Evolutionary conservation across 2,797 vertebrate species (phyloP), one percentile per base, ranked within the genome.

Genomic region (Garrulus glandarius): DNA sequence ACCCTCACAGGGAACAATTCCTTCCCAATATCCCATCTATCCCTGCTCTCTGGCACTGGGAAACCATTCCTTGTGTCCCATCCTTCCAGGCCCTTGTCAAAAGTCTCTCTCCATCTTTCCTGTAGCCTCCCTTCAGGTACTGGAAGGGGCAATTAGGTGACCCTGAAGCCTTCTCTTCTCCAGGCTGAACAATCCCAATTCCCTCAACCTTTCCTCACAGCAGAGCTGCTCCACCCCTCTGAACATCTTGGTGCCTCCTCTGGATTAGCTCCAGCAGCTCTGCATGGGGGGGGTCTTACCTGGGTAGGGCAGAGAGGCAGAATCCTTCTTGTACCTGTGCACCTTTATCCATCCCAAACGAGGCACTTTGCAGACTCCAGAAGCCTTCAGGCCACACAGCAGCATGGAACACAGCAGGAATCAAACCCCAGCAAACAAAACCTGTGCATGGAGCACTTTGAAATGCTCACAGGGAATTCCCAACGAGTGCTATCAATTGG

Each of bases 381-480:
- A 80, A 85, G 27, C 60, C 82, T 90, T 69, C 53, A 3, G 79
- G 69, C 65, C 91, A 64, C 87, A 68, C 2, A n/a, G 59, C 70
- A 74, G 78, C 53, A 74, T 44, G 27, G 60, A 72, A 29, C 1
- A 0, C 70, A 57, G n/a, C 69, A 72, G 76, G 83, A 95, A 65
- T 65, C 69, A 15, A 79, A 50, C 0, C 14, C 46, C 5, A 41
- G 59, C 80, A 55, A 86, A 30, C 39, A 67, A 63, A 87, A 71
- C 37, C 94, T 50, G 85, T 30, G 68, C 85, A 15, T 11, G 11
- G 55, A 93, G 36, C 11, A 22, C 88, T 87, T 74, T 75, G 90
- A 90, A 86, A 63, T 63, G 80, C 8, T 93, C 93, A 63, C 47
- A 95, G 88, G 74, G 88, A 95, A 96, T 82, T 93, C 93, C 92